Percentiles rank a stretch among this genome's conserved stretches.
These are phyloP conservation scores for Drosophila fungiperda DNA, from an alignment of 2,888 invertebrate genomes.

Conservation along the genomic window DNA sequence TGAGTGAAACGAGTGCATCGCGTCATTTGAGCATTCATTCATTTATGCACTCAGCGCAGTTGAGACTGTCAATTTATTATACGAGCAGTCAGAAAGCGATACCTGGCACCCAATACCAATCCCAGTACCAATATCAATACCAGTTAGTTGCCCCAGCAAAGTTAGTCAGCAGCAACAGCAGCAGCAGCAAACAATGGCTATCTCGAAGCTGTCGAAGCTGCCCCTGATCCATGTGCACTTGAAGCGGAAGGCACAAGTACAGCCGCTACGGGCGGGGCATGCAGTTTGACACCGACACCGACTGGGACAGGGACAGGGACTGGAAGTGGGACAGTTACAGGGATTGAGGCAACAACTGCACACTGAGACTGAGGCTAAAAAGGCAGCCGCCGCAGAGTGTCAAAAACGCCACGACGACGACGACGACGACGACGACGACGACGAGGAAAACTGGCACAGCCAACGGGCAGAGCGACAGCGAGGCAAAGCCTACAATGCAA, in stretches of 20 bases:
- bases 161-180: conserved; percentile 58
- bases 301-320: conserved; percentile 8
- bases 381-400: conserved; percentile 69
- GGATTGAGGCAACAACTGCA: conserved; percentile 10
- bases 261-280: conserved; percentile 30
- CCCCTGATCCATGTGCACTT: conserved; percentile 70
- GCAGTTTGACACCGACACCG: conserved; percentile 32
- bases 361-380: conserved; percentile 42
- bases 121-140: conserved; percentile 3
- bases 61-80: conserved; percentile 62
- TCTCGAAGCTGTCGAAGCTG: conserved; percentile 60
- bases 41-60: conserved; percentile 46
- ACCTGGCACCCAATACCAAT: conserved; percentile 5
- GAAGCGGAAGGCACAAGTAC: conserved; percentile 64
- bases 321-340: conserved; percentile 1
- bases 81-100: conserved; percentile 36
- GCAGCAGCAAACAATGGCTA: conserved; percentile 60
- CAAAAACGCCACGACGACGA: conserved; percentile 60
- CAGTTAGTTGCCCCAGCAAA: conserved; percentile 52
- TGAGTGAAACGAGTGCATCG: conserved; percentile 5
- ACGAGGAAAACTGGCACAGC: conserved; percentile 69
- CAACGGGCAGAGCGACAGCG: conserved; percentile 28
- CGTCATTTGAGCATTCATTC: conserved; percentile 51
- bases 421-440: conserved; percentile 35
- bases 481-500: conserved; percentile 47